phyloP scores from a whole-genome alignment of 1,140 invertebrate species.

The Temnothorax longispinosus region DNA sequence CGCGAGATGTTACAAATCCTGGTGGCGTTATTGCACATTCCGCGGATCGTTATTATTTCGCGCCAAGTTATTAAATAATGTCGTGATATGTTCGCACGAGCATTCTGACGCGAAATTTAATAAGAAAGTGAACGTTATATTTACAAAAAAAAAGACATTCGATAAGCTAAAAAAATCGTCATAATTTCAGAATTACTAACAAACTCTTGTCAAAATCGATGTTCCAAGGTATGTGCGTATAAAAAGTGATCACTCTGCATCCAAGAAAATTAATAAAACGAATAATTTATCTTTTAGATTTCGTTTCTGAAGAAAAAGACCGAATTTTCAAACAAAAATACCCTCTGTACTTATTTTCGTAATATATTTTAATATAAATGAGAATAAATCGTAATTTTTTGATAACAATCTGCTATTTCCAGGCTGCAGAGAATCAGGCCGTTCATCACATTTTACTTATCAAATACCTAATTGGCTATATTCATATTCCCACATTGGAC shows the following conservation, averaged over 20 bases:
- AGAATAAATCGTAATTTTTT: background rate
- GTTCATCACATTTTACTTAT: background rate
- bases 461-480: background rate
- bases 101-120: background rate
- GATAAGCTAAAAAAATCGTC: background rate
- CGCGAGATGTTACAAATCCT: slow-evolving; percentile 34
- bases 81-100: background rate
- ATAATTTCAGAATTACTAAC: background rate
- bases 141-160: background rate
- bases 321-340: background rate
- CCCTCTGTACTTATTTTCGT: background rate
- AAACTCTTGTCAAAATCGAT: background rate
- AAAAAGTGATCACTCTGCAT: background rate
- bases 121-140: background rate
- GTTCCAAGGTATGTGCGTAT: background rate
- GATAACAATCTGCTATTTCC: background rate
- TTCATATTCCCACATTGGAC: background rate
- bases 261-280: background rate
- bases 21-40: slow-evolving; percentile 37
- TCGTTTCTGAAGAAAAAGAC: background rate
- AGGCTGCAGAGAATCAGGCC: background rate
- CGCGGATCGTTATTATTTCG: slow-evolving; percentile 46
- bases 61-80: slow-evolving; percentile 21
- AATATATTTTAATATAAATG: background rate
- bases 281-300: background rate